These are phyloP conservation scores for Rosalia funebris DNA, from an alignment of 2,888 invertebrate species.

Conservation along the genomic window DNA sequence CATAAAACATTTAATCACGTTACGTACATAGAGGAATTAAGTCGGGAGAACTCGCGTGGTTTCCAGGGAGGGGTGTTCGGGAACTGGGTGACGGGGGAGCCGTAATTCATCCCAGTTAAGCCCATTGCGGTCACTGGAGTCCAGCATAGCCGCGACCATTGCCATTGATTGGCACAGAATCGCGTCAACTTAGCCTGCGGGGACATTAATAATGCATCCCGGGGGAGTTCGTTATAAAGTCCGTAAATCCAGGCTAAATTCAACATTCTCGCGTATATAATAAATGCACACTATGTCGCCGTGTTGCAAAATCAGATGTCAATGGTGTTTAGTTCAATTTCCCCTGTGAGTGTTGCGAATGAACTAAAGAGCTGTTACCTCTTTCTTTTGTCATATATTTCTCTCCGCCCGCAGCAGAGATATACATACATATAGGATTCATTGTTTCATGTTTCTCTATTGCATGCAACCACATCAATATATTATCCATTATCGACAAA, in stretches of 20 bases:
- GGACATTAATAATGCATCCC: conserved; percentile 63
- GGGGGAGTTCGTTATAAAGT: conserved; percentile 58
- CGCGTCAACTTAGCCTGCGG: conserved; percentile 60
- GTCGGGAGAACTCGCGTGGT: conserved; percentile 32
- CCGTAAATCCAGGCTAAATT: conserved; percentile 50
- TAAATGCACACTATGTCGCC: conserved; percentile 34
- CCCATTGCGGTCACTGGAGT: conserved; percentile 51
- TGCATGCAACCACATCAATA: no score
- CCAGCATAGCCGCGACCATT: conserved; percentile 50
- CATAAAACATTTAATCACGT: neutral
- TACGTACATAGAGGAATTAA: conserved; percentile 38
- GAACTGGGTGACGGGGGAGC: conserved; percentile 38
- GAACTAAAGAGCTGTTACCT: neutral
- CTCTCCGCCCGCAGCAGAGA: no score
- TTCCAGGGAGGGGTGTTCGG: conserved; percentile 24
- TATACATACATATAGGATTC: no score
- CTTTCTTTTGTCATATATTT: no score
- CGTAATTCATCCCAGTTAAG: conserved; percentile 61
- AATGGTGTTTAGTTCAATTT: conserved; percentile 25
- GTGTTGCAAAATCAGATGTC: conserved; percentile 38
- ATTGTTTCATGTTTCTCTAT: no score
- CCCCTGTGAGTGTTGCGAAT: conserved; percentile 16
- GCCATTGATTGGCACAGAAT: conserved; percentile 62
- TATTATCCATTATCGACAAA: no score
- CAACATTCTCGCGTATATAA: conserved; percentile 34